These are phyloP conservation scores for Bugulina stolonifera DNA, from an alignment of 2,888 invertebrate genomes.

Conservation along the genomic window DNA sequence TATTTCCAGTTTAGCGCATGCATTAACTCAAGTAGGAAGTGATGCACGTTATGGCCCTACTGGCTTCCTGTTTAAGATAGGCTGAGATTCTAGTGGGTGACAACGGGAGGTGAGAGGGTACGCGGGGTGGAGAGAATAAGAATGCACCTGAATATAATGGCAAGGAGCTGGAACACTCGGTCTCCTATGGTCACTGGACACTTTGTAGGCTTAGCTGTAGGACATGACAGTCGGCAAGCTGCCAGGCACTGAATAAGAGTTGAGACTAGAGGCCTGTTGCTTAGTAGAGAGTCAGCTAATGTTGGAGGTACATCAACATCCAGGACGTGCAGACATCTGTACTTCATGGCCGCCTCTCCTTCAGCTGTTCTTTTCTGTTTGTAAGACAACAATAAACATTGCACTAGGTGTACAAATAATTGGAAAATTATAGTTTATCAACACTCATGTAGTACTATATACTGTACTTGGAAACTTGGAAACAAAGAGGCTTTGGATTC, in stretches of 20 bases:
- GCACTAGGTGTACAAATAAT: no score
- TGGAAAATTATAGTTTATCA: no score
- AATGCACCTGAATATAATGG: not conserved
- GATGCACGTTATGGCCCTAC: no score
- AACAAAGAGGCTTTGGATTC: no score
- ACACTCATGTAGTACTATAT: no score
- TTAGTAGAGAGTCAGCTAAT: constrained; percentile 35
- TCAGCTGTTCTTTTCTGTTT: constrained; percentile 9
- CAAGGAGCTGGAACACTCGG: constrained; percentile 33
- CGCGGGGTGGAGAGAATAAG: no score
- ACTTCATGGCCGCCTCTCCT: not conserved
- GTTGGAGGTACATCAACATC: constrained; percentile 16
- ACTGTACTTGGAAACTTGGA: no score
- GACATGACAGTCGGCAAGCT: constrained; percentile 33
- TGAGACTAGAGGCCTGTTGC: constrained; percentile 65
- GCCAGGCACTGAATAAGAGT: constrained; percentile 63
- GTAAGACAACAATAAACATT: not conserved
- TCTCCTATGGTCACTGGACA: constrained; percentile 44
- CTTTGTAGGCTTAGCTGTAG: constrained; percentile 19
- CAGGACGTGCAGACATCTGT: not conserved
- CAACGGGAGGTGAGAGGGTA: no score
- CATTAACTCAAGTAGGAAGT: no score
- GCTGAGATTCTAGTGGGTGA: no score
- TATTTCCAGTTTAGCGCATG: no score
- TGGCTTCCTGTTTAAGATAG: no score